Evolutionary conservation across 2,888 invertebrate genomes (phyloP).

Genomic region (Crossocerus cetratus): DNA sequence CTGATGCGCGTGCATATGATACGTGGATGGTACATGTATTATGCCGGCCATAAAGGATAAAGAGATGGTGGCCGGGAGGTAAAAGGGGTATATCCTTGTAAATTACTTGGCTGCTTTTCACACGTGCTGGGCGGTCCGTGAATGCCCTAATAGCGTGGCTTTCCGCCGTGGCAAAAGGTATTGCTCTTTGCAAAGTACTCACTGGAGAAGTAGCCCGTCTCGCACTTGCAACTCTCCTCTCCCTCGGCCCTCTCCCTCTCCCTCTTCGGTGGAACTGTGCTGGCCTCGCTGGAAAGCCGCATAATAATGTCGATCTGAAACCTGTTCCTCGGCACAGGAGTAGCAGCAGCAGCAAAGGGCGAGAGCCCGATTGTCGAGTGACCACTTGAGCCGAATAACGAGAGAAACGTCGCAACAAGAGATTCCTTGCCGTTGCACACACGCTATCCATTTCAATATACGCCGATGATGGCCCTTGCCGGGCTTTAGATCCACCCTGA

Average conservation of each 20-base stretch:
- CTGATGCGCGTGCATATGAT: background rate
- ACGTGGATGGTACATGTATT: background rate
- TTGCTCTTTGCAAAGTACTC: constrained; percentile 15
- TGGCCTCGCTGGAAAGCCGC: background rate
- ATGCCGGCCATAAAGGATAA: constrained; percentile 6
- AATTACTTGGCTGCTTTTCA: constrained; percentile 22
- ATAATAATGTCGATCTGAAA: constrained; percentile 2
- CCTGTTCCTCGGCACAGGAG: background rate
- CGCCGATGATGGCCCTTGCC: too few relatives aligned
- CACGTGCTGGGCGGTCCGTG: constrained; percentile 3
- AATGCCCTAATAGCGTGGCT: constrained; percentile 19
- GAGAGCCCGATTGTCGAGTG: too few relatives aligned
- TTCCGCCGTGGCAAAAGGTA: constrained; percentile 7
- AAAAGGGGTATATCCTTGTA: constrained; percentile 15
- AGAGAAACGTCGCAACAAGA: too few relatives aligned
- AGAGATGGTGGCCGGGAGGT: constrained; percentile 29
- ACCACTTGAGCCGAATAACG: too few relatives aligned
- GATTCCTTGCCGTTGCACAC: too few relatives aligned
- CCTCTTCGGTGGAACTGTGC: background rate
- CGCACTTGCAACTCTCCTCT: too few relatives aligned
- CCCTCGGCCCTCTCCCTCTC: too few relatives aligned
- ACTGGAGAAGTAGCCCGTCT: background rate
- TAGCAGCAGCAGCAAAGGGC: too few relatives aligned
- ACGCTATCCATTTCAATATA: too few relatives aligned
- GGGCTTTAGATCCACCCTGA: too few relatives aligned